phyloP scores from a whole-genome alignment of 2,797 vertebrate genomes.

The Oreonectes daqikongensis region DNA sequence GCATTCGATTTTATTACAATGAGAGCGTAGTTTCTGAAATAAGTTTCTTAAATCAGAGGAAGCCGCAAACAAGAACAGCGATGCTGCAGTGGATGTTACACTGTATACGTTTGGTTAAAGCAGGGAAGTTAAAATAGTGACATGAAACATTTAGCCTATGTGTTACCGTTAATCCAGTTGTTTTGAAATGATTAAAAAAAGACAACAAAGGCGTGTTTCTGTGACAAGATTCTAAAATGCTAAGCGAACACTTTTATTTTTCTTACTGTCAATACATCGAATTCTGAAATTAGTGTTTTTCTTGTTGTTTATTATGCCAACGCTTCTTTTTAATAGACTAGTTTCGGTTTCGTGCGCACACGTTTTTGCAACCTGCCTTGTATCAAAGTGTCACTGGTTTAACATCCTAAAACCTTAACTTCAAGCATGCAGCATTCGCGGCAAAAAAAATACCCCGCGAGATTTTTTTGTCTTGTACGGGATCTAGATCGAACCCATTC shows the following conservation, averaged over 20 bases:
- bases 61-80: background rate
- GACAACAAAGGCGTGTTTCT: background rate
- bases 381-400: background rate
- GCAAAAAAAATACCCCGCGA: slow-evolving; percentile 74
- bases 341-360: background rate
- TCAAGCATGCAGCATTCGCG: slow-evolving; percentile 65
- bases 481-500: too few relatives aligned
- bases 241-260: background rate
- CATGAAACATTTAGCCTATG: background rate
- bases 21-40: slow-evolving; percentile 5
- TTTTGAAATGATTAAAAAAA: background rate
- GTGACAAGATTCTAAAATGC: background rate
- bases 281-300: background rate
- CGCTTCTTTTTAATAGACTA: background rate
- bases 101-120: background rate
- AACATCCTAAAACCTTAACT: slow-evolving; percentile 1
- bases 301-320: background rate
- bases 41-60: background rate
- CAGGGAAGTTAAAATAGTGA: slow-evolving; percentile 1
- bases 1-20: slow-evolving; percentile 31
- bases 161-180: slow-evolving; percentile 1
- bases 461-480: slow-evolving; percentile 64
- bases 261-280: background rate
- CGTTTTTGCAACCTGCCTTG: background rate
- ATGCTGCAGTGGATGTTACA: background rate